These are phyloP conservation scores for Nomada ferruginata DNA, from an alignment of 2,888 invertebrate genomes.

Conservation along the genomic window DNA sequence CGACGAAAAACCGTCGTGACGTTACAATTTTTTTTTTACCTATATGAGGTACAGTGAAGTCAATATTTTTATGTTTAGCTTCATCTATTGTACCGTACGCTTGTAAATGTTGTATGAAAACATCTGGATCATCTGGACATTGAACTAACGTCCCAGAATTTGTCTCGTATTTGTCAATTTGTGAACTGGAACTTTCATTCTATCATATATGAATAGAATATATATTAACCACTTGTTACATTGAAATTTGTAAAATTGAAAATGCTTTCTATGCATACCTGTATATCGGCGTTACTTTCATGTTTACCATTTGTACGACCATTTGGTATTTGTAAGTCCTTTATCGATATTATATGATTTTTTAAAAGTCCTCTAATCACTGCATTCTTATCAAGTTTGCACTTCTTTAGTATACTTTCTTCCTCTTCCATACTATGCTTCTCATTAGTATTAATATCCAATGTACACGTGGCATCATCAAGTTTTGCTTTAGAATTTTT, in stretches of 20 bases:
- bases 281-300: neutral
- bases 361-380: slow-evolving; percentile 63
- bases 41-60: slow-evolving; percentile 57
- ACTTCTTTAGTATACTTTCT: slow-evolving; percentile 42
- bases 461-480: neutral
- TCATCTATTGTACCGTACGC: slow-evolving; percentile 43
- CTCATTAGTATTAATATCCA: neutral
- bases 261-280: slow-evolving; percentile 32
- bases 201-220: slow-evolving; percentile 18
- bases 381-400: slow-evolving; percentile 59
- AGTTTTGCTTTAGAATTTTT: neutral
- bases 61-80: slow-evolving; percentile 45
- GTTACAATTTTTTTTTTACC: slow-evolving; percentile 58
- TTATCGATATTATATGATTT: slow-evolving; percentile 47
- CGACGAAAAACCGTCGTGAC: slow-evolving; percentile 46
- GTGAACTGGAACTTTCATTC: neutral
- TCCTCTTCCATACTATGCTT: neutral
- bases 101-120: slow-evolving; percentile 62
- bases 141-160: slow-evolving; percentile 36
- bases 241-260: neutral
- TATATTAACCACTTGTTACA: neutral
- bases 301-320: too few relatives aligned
- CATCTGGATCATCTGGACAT: slow-evolving; percentile 61
- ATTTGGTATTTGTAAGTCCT: slow-evolving; percentile 50
- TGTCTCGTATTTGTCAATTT: slow-evolving; percentile 1